These are phyloP conservation scores for Gallirallus australis DNA, from an alignment of 2,797 vertebrate species.

Conservation along the genomic window DNA sequence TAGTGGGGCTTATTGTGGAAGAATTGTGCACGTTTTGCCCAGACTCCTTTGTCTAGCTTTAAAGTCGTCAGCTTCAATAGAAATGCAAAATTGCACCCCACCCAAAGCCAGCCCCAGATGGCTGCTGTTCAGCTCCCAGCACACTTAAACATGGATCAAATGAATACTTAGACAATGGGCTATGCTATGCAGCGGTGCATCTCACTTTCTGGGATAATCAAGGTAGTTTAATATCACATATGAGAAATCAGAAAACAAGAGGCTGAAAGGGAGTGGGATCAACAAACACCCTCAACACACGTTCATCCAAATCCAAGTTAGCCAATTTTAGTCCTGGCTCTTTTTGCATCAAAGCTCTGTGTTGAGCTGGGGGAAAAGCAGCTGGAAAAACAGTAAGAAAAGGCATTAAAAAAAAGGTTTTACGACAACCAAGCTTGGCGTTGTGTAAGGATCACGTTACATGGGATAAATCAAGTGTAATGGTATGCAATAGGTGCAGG, in stretches of 20 bases:
- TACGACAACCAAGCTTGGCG: background rate
- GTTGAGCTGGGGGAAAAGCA: background rate
- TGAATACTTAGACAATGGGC: background rate
- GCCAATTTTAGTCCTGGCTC: background rate
- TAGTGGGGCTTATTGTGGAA: background rate
- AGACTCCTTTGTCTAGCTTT: background rate
- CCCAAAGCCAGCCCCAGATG: background rate
- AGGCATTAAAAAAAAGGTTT: slow-evolving; percentile 27
- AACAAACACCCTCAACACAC: background rate
- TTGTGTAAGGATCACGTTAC: slow-evolving; percentile 15
- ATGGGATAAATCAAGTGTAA: slow-evolving; percentile 44
- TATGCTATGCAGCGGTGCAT: background rate
- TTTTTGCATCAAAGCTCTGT: background rate
- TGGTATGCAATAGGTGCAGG: slow-evolving; percentile 32
- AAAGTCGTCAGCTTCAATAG: background rate
- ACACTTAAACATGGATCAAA: background rate
- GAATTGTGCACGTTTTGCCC: background rate
- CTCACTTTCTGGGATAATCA: background rate
- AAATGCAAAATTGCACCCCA: background rate
- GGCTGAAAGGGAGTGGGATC: background rate
- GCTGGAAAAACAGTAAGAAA: slow-evolving; percentile 24
- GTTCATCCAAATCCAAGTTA: background rate
- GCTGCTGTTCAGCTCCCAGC: background rate
- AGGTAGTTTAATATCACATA: background rate
- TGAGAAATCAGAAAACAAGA: background rate